phyloP scores from a whole-genome alignment of 2,797 vertebrate genomes.

The Garrulus glandarius region DNA sequence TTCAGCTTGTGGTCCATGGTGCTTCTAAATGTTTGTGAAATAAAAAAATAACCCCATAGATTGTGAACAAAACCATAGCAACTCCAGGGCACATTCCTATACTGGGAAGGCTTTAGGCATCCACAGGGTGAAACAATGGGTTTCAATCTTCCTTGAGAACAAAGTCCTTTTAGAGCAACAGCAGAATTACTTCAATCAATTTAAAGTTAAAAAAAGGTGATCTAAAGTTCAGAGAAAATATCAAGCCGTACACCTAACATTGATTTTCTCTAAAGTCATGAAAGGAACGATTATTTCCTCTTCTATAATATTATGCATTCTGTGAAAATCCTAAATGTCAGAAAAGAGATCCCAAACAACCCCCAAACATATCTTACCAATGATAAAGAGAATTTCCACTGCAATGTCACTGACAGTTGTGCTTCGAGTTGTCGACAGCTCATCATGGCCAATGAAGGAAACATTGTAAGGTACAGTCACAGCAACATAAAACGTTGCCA shows the following conservation, averaged over 20 bases:
- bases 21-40: background rate
- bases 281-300: background rate
- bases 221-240: background rate
- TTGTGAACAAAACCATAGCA: background rate
- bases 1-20: background rate
- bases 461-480: slow-evolving; percentile 98
- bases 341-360: background rate
- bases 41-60: background rate
- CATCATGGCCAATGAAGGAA: slow-evolving; percentile 94
- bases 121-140: background rate
- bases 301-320: background rate
- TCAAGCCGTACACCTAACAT: background rate
- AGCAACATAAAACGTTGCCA: slow-evolving; percentile 97
- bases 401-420: slow-evolving; percentile 96
- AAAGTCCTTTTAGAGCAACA: background rate
- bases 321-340: background rate
- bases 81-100: background rate
- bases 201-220: background rate
- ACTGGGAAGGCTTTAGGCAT: background rate
- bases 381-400: slow-evolving; percentile 97
- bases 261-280: background rate
- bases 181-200: background rate
- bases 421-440: slow-evolving; percentile 88
- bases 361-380: slow-evolving; percentile 77
- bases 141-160: background rate